Evolutionary conservation across 2,888 invertebrate species (phyloP), one percentile per base, ranked within the genome.

Genomic region (Scaeva pyrastri): DNA sequence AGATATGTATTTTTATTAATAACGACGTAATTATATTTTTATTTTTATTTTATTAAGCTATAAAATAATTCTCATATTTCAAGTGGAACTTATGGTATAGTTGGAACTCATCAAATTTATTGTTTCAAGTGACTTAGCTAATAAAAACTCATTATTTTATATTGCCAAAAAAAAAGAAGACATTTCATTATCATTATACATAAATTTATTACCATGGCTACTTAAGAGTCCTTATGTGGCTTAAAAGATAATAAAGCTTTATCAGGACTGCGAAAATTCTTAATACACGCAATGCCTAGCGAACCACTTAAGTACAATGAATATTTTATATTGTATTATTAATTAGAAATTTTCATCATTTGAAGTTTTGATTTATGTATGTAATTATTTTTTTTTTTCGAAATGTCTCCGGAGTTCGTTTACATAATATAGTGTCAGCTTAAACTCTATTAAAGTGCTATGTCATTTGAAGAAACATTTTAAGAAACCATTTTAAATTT

Each of bases 211-310:
- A 16, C 19, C 19, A 21, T 48, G 6, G 5, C 23, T 23, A 23
- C 21, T 21, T 21, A n/a, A n/a, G n/a, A 21, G 21, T 21, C 23
- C 31, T 31, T 56, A 26, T 31, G 55, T 2, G 55, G 16, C 11
- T n/a, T 2, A 14, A 56, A 31, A 16, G n/a, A 55, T 56, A 31
- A 31, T 31, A 31, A 8, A 31, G 31, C 31, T 31, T 31, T 31
- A 56, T 16, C 16, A 10, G 31, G 4, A 56, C n/a, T 16, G 12
- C 16, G 1, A 19, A 56, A 56, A 11, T 16, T 12, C 16, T 19
- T 36, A 5, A 11, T 31, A 56, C 56, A 56, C 56, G 56, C 56
- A 56, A 56, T 56, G 56, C n/a, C n/a, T n/a, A n/a, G n/a, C 2
- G 16, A 5, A 2, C 1, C 16, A 36, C 16, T 56, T 56, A n/a